Evolutionary conservation across 2,113 vertebrate genomes (phyloP).

Genomic region (Amphiprion ocellaris): DNA sequence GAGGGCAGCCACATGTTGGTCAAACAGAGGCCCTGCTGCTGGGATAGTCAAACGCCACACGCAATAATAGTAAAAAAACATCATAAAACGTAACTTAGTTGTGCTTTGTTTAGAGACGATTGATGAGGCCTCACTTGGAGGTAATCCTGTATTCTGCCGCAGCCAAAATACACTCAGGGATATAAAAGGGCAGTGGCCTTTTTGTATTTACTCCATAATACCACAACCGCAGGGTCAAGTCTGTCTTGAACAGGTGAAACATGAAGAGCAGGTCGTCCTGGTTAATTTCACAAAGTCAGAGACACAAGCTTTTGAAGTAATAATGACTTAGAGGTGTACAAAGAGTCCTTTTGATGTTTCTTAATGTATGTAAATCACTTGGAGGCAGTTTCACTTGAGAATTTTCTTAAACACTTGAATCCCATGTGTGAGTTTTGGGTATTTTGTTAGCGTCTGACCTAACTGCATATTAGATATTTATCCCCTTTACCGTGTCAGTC

Average conservation of each 20-base stretch:
- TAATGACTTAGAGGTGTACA: slow-evolving; percentile 47
- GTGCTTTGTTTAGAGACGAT: slow-evolving; percentile 4
- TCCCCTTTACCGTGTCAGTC: slow-evolving; percentile 16
- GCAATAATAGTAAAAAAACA: slow-evolving; percentile 17
- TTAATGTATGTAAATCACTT: slow-evolving; percentile 67
- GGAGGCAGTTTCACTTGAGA: slow-evolving; percentile 43
- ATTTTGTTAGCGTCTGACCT: slow-evolving; percentile 24
- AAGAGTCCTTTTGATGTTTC: slow-evolving; percentile 59
- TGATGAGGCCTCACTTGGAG: not conserved
- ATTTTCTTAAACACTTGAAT: slow-evolving; percentile 41
- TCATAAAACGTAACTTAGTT: not conserved
- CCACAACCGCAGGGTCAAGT: slow-evolving; percentile 4
- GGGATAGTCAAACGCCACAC: slow-evolving; percentile 36
- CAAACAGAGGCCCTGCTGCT: slow-evolving; percentile 60
- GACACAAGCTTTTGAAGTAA: slow-evolving; percentile 49
- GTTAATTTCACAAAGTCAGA: slow-evolving; percentile 47
- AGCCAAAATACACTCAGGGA: slow-evolving; percentile 1
- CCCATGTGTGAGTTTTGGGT: slow-evolving; percentile 26
- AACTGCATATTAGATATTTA: slow-evolving; percentile 21
- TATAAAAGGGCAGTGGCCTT: not conserved
- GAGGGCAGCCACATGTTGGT: slow-evolving; percentile 21
- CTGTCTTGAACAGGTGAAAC: slow-evolving; percentile 11
- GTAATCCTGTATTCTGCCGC: not conserved
- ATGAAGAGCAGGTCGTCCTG: slow-evolving; percentile 2
- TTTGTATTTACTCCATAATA: slow-evolving; percentile 5